Conservation (phyloP, 2,113 vertebrate species). For the Cephalopterus ornatus region DNA sequence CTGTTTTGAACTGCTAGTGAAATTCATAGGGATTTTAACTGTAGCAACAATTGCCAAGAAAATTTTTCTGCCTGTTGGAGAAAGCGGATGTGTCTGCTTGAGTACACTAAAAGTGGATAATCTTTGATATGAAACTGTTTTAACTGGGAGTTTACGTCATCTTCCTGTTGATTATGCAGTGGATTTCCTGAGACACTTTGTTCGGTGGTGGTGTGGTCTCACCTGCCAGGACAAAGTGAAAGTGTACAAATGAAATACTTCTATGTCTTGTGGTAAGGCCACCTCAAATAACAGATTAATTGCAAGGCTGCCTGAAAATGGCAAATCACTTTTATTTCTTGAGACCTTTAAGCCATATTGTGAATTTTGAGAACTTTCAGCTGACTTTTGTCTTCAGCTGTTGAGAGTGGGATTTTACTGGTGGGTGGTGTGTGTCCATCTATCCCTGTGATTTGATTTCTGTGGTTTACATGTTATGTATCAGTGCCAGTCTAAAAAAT, state of each 20-base stretch:
- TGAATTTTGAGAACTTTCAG: neutral
- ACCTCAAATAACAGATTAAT: neutral
- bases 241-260: neutral
- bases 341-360: neutral
- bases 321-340: neutral
- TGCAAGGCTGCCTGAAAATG: neutral
- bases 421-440: neutral
- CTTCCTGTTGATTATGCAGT: constrained; percentile 23
- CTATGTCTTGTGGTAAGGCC: neutral
- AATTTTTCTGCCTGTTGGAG: neutral
- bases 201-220: neutral
- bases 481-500: neutral
- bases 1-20: neutral
- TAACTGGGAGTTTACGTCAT: neutral
- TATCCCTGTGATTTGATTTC: neutral
- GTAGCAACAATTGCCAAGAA: neutral
- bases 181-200: neutral
- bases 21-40: neutral
- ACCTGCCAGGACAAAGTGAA: neutral
- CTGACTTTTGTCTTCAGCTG: neutral
- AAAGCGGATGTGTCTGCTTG: neutral
- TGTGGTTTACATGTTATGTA: neutral
- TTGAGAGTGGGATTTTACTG: neutral
- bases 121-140: neutral
- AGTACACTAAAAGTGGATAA: neutral